A percentile compares a stretch with the other conserved stretches of the same genome.
Conservation (phyloP, 1,140 invertebrate species). For the Capitella teleta region DNA sequence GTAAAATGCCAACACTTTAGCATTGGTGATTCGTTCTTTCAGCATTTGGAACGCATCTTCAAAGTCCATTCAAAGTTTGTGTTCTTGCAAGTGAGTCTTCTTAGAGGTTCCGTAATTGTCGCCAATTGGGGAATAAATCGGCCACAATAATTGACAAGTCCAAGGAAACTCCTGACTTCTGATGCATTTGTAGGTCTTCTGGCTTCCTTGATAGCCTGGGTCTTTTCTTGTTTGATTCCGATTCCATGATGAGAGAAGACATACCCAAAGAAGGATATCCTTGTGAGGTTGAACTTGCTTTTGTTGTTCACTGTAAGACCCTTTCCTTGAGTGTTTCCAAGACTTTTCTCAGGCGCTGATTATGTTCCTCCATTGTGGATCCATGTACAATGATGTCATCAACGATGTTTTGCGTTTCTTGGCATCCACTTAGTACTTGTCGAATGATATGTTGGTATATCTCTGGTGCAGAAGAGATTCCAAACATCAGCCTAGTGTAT, state of each 20-base stretch:
- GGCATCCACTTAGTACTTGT: background rate
- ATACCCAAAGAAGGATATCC: background rate
- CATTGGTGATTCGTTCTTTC: slow-evolving; percentile 11
- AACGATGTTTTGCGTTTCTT: slow-evolving; percentile 8
- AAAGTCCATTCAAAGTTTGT: too few species aligned
- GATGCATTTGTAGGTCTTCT: background rate
- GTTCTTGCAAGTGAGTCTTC: background rate
- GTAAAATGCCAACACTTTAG: background rate
- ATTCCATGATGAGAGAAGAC: slow-evolving; percentile 4
- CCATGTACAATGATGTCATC: slow-evolving; percentile 12
- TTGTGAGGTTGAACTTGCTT: background rate
- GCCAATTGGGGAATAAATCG: slow-evolving; percentile 2
- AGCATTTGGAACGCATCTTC: slow-evolving; percentile 16
- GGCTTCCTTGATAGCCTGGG: background rate
- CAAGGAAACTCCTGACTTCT: slow-evolving; percentile 1
- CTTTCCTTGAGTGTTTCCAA: background rate
- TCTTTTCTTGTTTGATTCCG: background rate
- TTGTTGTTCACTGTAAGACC: slow-evolving; percentile 1
- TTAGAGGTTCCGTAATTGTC: background rate
- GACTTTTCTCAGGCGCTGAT: background rate
- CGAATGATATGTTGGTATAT: slow-evolving; percentile 13
- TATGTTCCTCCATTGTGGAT: background rate
- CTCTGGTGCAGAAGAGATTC: slow-evolving; percentile 13
- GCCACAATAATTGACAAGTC: slow-evolving; percentile 7
- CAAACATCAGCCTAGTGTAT: slow-evolving; percentile 15